Base-by-base conservation (phyloP, 2,888 invertebrate genomes). In the Drosophila imparisetae region DNA sequence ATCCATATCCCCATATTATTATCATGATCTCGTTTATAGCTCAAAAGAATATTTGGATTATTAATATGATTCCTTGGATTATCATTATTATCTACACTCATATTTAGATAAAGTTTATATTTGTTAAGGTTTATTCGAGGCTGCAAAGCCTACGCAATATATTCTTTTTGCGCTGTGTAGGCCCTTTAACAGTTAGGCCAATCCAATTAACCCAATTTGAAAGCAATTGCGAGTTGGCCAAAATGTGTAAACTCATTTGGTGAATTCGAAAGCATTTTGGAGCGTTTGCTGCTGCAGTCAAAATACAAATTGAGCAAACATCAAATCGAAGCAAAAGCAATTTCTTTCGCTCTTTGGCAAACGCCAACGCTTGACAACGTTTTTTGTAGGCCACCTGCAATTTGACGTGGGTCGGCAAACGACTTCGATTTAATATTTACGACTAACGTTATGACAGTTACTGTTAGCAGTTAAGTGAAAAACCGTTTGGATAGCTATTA, bases 141-240 rank as follows among this genome's bases (percentile, higher is more conserved):
- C 29, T 49, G 55, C 45, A n/a, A 54, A 11, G 66, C 80, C 76
- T 72, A 86, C 86, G 54, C 79, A 54, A 52, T 57, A 48, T 21
- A 61, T 63, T 63, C 53, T 60, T 58, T 66, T 58, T 65, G 45
- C 38, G 30, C 5, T 58, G 52, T 52, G 49, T 67, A 66, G 71
- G 66, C 75, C 79, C 81, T 81, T 78, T 78, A 68, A 73, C 82
- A 52, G 73, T 69, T 75, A 67, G 69, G 66, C 70, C 68, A 66
- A 59, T 71, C 73, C 89, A 89, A 89, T 86, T 89, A 89, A 89
- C 89, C 83, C 78, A 89, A 87, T 89, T 84, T 72, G 58, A 24
- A 15, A 45, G 45, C 45, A 42, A 80, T 64, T 80, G 77, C 80
- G 77, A 72, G 66, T 80, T 76, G 71, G 68, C 80, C 59, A 69